These are phyloP conservation scores for Poeciliopsis turneri DNA, from an alignment of 2,797 vertebrate species.

Conservation along the genomic window DNA sequence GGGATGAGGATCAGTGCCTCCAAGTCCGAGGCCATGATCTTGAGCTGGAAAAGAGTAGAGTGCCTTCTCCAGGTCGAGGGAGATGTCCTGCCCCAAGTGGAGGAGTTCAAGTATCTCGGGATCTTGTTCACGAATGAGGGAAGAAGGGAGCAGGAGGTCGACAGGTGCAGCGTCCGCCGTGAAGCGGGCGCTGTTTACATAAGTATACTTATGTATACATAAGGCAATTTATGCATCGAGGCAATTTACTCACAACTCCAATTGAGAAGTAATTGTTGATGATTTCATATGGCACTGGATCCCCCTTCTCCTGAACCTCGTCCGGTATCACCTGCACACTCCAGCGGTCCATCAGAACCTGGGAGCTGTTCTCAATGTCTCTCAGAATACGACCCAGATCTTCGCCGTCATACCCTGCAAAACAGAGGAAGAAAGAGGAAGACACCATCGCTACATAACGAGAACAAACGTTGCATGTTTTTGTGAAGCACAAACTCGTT, in stretches of 20 bases:
- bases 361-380: conserved; percentile 85
- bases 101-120: too few species aligned
- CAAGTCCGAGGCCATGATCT: too few species aligned
- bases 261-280: conserved; percentile 99
- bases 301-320: conserved; percentile 84
- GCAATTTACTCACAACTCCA: conserved; percentile 86
- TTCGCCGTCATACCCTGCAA: conserved; percentile 89
- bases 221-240: too few species aligned
- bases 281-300: conserved; percentile 93
- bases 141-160: too few species aligned
- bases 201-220: too few species aligned
- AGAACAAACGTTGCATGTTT: neutral
- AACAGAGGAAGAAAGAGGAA: neutral
- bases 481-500: neutral
- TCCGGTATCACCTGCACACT: conserved; percentile 86
- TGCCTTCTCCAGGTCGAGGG: too few species aligned
- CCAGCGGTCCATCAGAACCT: conserved; percentile 92
- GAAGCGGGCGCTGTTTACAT: too few species aligned
- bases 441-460: neutral
- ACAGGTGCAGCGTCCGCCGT: too few species aligned
- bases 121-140: too few species aligned
- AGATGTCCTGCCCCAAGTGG: too few species aligned
- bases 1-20: too few species aligned
- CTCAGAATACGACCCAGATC: conserved; percentile 88
- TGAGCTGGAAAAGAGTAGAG: too few species aligned